Percentiles rank a stretch among this genome's conserved stretches.
phyloP scores from a whole-genome alignment of 2,888 invertebrate genomes.

The Entomobrya multifasciata region DNA sequence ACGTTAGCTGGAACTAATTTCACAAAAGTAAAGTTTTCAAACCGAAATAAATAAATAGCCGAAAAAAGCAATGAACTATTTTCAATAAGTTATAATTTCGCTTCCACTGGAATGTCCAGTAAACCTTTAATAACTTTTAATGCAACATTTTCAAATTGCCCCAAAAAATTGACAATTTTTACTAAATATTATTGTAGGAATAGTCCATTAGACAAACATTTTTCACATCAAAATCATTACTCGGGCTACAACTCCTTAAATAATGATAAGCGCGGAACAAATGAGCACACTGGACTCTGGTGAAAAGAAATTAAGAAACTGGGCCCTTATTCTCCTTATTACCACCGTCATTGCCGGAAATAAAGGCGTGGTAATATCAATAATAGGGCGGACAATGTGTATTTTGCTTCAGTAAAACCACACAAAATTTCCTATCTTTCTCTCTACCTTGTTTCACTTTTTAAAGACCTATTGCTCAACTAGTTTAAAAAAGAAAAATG shows the following conservation, averaged over 20 bases:
- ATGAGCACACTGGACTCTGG: conserved; percentile 47
- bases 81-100: no score
- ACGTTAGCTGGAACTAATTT: conserved; percentile 21
- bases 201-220: no score
- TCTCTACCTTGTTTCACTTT: not conserved
- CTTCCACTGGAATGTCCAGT: no score
- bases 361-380: conserved; percentile 61
- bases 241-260: no score
- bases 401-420: conserved; percentile 17
- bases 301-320: conserved; percentile 62
- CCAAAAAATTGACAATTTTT: no score
- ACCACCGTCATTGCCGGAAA: conserved; percentile 46
- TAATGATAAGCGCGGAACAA: conserved; percentile 8
- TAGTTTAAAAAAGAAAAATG: not conserved
- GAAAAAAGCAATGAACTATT: no score
- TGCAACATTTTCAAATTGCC: no score
- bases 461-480: not conserved
- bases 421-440: not conserved
- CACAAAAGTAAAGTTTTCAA: no score
- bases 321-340: not conserved
- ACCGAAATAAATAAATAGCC: no score
- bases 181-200: no score
- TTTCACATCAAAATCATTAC: no score
- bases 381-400: conserved; percentile 52
- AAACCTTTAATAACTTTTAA: no score